Percentiles rank a stretch among this genome's conserved stretches.
These are phyloP conservation scores for Calyptomena viridis DNA, from an alignment of 2,113 vertebrate genomes.

Conservation along the genomic window DNA sequence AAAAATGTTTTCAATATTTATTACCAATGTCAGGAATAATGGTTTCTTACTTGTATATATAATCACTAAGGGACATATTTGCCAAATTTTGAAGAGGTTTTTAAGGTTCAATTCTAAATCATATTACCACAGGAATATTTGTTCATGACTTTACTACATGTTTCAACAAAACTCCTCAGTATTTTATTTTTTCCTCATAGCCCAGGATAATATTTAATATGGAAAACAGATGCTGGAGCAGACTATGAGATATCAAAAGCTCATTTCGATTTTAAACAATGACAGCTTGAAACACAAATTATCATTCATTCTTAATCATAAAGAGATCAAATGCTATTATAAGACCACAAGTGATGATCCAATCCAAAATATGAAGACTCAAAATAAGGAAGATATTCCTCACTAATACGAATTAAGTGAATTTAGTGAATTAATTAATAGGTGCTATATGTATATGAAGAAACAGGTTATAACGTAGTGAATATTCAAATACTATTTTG, in stretches of 20 bases:
- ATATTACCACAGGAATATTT: conserved; percentile 31
- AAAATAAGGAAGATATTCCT: not conserved
- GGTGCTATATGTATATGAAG: not conserved
- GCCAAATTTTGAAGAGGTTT: conserved; percentile 18
- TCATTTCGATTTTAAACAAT: not conserved
- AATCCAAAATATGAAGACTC: not conserved
- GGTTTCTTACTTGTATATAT: not conserved
- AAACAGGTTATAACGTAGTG: not conserved
- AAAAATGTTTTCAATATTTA: conserved; percentile 7
- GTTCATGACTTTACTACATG: conserved; percentile 2
- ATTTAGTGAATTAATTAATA: too few species aligned
- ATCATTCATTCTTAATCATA: not conserved
- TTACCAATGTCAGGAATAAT: conserved; percentile 6
- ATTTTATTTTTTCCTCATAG: not conserved
- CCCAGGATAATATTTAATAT: not conserved
- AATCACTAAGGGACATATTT: not conserved
- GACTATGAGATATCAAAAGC: not conserved
- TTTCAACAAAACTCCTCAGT: conserved; percentile 26
- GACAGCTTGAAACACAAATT: not conserved
- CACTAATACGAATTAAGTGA: not conserved
- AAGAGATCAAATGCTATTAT: not conserved
- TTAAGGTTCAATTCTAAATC: conserved; percentile 28
- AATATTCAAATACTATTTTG: not conserved
- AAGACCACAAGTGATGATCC: not conserved
- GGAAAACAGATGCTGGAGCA: conserved; percentile 22